Percentiles rank a stretch among this genome's conserved stretches.
Conservation (phyloP, 2,888 invertebrate species). For the Amphipoea oculea region DNA sequence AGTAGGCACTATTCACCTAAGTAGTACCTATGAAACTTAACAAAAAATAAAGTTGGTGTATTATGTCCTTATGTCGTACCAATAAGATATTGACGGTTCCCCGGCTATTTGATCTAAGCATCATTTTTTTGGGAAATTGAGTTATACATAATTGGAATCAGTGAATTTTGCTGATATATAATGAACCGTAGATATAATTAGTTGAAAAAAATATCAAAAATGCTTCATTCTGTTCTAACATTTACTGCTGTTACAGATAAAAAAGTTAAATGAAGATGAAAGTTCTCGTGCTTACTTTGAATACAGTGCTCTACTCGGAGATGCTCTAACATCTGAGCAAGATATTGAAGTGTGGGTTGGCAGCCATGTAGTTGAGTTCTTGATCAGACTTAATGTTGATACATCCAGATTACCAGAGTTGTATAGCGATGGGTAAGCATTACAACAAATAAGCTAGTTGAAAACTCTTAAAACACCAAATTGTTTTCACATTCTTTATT, state of each 20-base stretch:
- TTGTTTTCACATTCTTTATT: neutral
- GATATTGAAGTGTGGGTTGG: conserved; percentile 93
- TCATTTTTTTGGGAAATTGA: too few relatives aligned
- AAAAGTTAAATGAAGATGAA: conserved; percentile 88
- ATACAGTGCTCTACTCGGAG: conserved; percentile 91
- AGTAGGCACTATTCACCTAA: neutral
- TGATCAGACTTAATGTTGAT: conserved; percentile 92
- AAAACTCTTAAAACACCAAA: neutral
- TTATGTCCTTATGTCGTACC: neutral
- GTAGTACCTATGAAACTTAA: neutral
- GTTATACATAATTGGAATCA: too few relatives aligned
- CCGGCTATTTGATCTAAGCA: too few relatives aligned
- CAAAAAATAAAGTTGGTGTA: neutral
- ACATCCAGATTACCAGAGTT: conserved; percentile 91
- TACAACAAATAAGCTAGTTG: neutral
- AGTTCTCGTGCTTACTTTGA: conserved; percentile 91
- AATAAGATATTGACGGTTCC: neutral
- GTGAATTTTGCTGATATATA: too few relatives aligned
- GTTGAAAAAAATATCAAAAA: neutral
- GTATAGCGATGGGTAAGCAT: conserved; percentile 85
- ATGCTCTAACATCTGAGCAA: conserved; percentile 87
- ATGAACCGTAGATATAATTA: too few relatives aligned
- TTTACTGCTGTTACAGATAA: conserved; percentile 76
- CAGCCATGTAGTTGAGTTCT: conserved; percentile 91
- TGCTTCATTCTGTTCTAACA: neutral